phyloP scores from a whole-genome alignment of 2,113 vertebrate genomes.

The Ammodramus savannarum region DNA sequence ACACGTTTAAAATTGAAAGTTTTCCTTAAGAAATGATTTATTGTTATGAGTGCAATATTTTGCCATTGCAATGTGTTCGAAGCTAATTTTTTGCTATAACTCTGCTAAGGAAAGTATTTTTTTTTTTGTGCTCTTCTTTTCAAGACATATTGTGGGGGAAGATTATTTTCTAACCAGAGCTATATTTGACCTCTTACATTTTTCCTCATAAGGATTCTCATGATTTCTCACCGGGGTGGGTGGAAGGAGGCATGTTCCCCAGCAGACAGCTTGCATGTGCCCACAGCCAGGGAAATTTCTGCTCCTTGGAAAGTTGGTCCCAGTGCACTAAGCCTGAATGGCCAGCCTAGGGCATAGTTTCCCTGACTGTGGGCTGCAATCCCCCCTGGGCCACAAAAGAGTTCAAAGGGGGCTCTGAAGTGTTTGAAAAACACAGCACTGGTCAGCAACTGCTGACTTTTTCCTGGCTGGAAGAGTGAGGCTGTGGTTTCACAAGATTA shows the following conservation, averaged over 20 bases:
- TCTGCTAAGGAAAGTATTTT: not conserved
- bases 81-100: not conserved
- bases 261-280: not conserved
- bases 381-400: not conserved
- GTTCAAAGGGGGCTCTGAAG: constrained; percentile 56
- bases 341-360: constrained; percentile 9
- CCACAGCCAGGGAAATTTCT: not conserved
- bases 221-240: not conserved
- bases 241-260: not conserved
- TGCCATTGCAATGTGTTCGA: not conserved
- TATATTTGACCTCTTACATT: not conserved
- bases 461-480: constrained; percentile 46
- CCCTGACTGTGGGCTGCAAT: not conserved
- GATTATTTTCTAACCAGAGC: not conserved
- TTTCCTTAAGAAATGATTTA: not conserved
- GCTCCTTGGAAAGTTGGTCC: not conserved
- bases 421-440: constrained; percentile 25
- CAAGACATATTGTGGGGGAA: not conserved
- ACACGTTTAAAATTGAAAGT: not conserved
- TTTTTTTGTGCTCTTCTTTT: not conserved
- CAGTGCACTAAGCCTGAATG: not conserved
- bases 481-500: constrained; percentile 58
- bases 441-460: constrained; percentile 63
- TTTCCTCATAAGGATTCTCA: not conserved
- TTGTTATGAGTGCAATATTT: not conserved